A percentile compares a stretch with the other conserved stretches of the same genome.
phyloP scores from a whole-genome alignment of 2,113 vertebrate species.

The Eulemur rufifrons region DNA sequence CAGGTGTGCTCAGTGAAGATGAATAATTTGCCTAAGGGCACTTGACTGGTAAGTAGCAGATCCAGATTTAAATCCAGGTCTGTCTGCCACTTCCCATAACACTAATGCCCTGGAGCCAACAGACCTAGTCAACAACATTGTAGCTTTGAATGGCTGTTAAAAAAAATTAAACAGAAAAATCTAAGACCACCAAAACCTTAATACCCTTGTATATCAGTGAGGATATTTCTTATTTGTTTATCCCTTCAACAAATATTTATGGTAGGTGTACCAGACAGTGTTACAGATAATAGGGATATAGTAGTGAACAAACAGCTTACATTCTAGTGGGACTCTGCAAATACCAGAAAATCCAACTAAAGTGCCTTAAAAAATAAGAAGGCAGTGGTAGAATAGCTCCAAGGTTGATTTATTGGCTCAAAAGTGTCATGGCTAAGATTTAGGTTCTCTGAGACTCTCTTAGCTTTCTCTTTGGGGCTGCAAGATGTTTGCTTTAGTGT shows the following conservation, averaged over 20 bases:
- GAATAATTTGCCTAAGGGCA: background rate
- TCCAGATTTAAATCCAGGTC: constrained; percentile 1
- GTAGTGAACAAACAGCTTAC: background rate
- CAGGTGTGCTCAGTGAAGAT: background rate
- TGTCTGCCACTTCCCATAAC: background rate
- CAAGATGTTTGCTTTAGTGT: constrained; percentile 32
- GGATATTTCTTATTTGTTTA: background rate
- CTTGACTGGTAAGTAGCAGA: background rate
- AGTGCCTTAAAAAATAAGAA: background rate
- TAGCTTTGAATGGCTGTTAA: background rate
- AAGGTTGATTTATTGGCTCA: background rate
- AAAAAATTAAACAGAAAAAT: constrained; percentile 6
- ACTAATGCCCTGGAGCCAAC: background rate
- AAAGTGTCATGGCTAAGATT: background rate
- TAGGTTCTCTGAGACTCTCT: background rate
- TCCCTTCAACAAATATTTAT: constrained; percentile 23
- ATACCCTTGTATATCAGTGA: background rate
- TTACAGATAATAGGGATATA: background rate
- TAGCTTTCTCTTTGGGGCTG: background rate
- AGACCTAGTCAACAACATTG: background rate
- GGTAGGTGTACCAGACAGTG: background rate
- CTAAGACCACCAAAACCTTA: background rate
- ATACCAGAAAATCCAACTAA: background rate
- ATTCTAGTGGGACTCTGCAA: background rate
- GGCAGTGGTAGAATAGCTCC: background rate